Evolutionary conservation across 2,888 invertebrate genomes (phyloP).

Genomic region (Acrobeloides nanus): DNA sequence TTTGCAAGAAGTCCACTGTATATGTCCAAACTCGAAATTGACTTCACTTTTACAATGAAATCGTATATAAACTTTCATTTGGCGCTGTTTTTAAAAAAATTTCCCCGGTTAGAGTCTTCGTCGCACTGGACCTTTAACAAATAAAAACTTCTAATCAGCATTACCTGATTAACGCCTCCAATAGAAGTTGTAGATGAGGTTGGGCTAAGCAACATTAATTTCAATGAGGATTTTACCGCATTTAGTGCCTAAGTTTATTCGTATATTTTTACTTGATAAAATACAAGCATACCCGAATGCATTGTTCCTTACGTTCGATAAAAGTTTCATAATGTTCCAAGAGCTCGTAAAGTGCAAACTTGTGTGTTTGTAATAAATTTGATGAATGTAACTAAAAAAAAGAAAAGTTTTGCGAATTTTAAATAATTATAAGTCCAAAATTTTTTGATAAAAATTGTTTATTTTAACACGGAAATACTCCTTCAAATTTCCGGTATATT

Average conservation of each 20-base stretch:
- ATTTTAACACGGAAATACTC: neutral
- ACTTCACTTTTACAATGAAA: no score
- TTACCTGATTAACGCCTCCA: slow-evolving; percentile 3
- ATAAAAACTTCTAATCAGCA: no score
- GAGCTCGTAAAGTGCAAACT: slow-evolving; percentile 81
- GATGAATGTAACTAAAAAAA: slow-evolving; percentile 51
- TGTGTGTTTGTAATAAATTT: slow-evolving; percentile 69
- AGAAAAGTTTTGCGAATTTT: neutral
- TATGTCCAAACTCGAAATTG: no score
- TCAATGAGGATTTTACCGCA: slow-evolving; percentile 69
- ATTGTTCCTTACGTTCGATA: slow-evolving; percentile 81
- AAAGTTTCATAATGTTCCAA: slow-evolving; percentile 91
- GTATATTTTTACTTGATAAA: slow-evolving; percentile 7
- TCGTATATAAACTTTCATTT: no score
- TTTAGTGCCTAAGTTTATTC: slow-evolving; percentile 59
- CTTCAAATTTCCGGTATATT: no score
- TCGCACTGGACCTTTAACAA: no score
- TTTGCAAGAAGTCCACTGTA: no score
- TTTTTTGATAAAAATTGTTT: neutral
- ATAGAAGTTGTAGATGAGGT: slow-evolving; percentile 11
- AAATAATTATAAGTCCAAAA: neutral
- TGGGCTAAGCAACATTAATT: slow-evolving; percentile 66
- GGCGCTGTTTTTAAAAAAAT: no score
- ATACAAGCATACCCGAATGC: slow-evolving; percentile 57
- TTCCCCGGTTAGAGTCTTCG: no score